These are phyloP conservation scores for Spilogale gracilis DNA, from an alignment of 2,113 vertebrate species.

Conservation along the genomic window DNA sequence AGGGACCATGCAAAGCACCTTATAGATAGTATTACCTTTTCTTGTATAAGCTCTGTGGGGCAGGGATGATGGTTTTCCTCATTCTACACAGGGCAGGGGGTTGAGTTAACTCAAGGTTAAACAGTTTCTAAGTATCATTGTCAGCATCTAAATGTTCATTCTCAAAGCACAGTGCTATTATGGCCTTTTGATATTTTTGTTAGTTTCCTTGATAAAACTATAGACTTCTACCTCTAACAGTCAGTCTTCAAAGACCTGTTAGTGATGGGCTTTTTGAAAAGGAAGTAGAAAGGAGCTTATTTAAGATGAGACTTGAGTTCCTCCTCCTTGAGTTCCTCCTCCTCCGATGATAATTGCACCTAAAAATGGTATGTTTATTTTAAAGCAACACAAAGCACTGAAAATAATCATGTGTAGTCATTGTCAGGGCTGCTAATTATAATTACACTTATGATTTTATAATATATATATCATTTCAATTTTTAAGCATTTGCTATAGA, in stretches of 20 bases:
- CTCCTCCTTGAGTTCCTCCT: background rate
- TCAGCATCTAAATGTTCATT: background rate
- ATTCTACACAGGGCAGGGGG: background rate
- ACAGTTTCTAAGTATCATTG: background rate
- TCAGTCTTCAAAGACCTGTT: background rate
- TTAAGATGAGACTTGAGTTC: background rate
- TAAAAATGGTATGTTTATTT: background rate
- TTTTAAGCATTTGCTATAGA: constrained; percentile 21
- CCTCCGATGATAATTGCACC: background rate
- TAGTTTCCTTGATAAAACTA: background rate
- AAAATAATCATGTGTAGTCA: background rate
- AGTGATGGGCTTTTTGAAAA: background rate
- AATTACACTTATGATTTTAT: background rate
- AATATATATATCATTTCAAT: background rate
- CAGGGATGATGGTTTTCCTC: background rate
- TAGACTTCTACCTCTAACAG: background rate
- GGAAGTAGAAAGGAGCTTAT: background rate
- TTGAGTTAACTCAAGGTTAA: background rate
- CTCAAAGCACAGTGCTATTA: background rate
- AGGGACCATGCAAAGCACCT: background rate
- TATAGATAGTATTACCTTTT: background rate
- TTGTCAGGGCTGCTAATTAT: background rate
- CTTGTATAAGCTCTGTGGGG: background rate
- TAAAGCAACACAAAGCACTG: background rate
- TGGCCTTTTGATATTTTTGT: background rate